phyloP scores from a whole-genome alignment of 2,113 vertebrate genomes.

The Gymnorhina tibicen region DNA sequence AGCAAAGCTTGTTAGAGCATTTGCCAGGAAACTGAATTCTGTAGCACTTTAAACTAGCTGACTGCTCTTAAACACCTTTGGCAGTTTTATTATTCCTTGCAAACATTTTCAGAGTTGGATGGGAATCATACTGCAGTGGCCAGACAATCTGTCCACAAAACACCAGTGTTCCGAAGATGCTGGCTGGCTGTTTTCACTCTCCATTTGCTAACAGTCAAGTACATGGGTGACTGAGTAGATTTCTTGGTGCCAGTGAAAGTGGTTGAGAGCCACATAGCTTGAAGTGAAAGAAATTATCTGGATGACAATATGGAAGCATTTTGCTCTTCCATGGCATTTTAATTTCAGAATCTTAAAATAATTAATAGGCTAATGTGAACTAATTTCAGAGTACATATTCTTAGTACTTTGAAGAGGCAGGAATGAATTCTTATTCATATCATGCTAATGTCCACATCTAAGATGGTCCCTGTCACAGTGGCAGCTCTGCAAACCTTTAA shows the following conservation, averaged over 20 bases:
- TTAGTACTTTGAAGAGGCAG: neutral
- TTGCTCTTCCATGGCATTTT: neutral
- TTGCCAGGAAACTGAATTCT: conserved; percentile 5
- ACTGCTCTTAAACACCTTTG: conserved; percentile 39
- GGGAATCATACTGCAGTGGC: neutral
- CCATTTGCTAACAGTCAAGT: neutral
- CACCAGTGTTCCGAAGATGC: neutral
- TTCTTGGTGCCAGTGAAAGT: neutral
- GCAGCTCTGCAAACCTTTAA: neutral
- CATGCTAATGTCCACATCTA: neutral
- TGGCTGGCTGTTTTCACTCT: neutral
- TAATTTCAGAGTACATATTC: neutral
- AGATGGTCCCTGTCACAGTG: neutral
- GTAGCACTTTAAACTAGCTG: conserved; percentile 13
- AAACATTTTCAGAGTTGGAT: conserved; percentile 21
- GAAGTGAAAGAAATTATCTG: neutral
- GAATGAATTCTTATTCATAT: neutral
- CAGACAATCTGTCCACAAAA: conserved; percentile 32
- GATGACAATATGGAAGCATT: neutral
- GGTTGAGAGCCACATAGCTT: neutral
- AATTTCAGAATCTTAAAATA: neutral
- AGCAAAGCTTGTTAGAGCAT: conserved; percentile 22
- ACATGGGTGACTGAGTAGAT: neutral
- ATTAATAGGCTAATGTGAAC: neutral
- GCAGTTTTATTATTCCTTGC: conserved; percentile 9